These are phyloP conservation scores for Eulithis prunata DNA, from an alignment of 2,888 invertebrate genomes.

Conservation along the genomic window DNA sequence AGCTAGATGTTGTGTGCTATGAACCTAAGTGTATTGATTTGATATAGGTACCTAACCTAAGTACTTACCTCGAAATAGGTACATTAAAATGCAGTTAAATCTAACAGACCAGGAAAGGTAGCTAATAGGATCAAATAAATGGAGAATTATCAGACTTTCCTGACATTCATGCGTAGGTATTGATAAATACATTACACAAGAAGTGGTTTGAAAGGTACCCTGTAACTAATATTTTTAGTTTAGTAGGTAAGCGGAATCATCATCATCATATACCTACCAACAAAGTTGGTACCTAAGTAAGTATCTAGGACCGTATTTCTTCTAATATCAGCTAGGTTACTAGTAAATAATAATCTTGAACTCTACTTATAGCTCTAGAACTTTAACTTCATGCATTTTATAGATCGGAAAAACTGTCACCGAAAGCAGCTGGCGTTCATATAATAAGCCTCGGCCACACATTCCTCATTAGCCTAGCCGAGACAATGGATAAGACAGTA, in stretches of 20 bases:
- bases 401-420: slow-evolving; percentile 64
- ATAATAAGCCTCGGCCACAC: slow-evolving; percentile 10
- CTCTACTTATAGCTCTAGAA: slow-evolving; percentile 18
- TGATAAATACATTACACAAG: slow-evolving; percentile 24
- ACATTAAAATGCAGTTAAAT: slow-evolving; percentile 12
- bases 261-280: too few species aligned
- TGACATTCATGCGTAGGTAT: slow-evolving; percentile 10
- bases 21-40: slow-evolving; percentile 4
- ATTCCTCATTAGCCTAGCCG: slow-evolving; percentile 3
- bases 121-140: not conserved
- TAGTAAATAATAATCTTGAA: not conserved
- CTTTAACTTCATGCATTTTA: slow-evolving; percentile 45
- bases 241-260: too few species aligned
- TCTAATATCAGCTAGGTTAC: not conserved
- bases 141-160: slow-evolving; percentile 12
- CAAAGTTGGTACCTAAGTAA: too few species aligned
- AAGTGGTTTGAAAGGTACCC: slow-evolving; percentile 28
- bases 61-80: not conserved
- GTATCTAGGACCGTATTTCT: too few species aligned
- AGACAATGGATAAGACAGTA: too few species aligned
- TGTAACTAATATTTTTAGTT: not conserved
- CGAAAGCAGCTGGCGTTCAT: slow-evolving; percentile 68
- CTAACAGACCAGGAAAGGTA: slow-evolving; percentile 14
- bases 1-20: not conserved
- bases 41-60: not conserved